These are phyloP conservation scores for Lithophane leautieri DNA, from an alignment of 2,888 invertebrate genomes.

Conservation along the genomic window DNA sequence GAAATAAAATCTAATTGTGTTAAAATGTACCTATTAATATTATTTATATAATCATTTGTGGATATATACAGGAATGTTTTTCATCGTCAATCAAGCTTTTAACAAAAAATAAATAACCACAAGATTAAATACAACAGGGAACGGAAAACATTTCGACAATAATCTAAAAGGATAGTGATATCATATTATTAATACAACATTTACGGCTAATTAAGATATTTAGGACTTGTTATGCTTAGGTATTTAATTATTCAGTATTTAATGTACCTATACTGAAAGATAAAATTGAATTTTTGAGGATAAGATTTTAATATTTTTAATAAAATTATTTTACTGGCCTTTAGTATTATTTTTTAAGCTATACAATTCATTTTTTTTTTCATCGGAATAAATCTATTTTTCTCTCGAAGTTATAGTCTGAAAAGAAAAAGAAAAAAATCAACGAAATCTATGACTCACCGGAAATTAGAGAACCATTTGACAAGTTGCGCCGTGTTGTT, in stretches of 20 bases:
- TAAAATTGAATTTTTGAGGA: constrained; percentile 19
- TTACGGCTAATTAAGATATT: constrained; percentile 52
- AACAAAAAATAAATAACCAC: constrained; percentile 58
- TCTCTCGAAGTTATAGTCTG: neutral
- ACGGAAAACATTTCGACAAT: constrained; percentile 42
- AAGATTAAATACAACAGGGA: constrained; percentile 44
- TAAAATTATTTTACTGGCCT: neutral
- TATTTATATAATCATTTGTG: constrained; percentile 11
- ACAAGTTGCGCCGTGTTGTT: constrained; percentile 99
- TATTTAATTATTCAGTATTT: neutral
- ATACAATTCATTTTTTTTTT: no score
- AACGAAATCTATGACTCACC: constrained; percentile 92
- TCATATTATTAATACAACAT: constrained; percentile 35
- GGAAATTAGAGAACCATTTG: constrained; percentile 99
- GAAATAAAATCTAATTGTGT: constrained; percentile 21
- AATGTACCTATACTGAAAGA: neutral
- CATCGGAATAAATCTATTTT: neutral
- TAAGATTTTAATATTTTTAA: constrained; percentile 13
- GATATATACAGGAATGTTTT: constrained; percentile 20
- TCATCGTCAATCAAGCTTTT: constrained; percentile 18
- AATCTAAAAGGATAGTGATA: constrained; percentile 42
- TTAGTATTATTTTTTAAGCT: neutral
- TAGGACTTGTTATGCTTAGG: neutral
- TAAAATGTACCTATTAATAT: neutral
- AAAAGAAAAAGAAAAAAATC: constrained; percentile 40